Percentiles rank a stretch among this genome's conserved stretches.
These are phyloP conservation scores for Cynaeus angustus DNA, from an alignment of 2,888 invertebrate species.

Conservation along the genomic window DNA sequence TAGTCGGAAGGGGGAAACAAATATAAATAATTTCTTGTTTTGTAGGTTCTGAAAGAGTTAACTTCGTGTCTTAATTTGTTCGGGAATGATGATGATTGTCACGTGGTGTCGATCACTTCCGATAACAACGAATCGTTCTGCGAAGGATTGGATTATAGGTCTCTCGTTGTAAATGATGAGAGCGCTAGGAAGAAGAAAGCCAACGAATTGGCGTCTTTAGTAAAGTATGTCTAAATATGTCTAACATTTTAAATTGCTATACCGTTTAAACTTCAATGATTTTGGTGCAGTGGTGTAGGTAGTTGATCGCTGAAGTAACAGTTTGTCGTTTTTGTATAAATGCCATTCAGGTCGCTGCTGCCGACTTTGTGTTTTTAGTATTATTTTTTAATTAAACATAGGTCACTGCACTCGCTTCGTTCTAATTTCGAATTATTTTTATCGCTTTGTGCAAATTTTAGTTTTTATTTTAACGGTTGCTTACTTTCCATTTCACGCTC, in stretches of 20 bases:
- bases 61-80: slow-evolving; percentile 79
- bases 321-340: too few relatives aligned
- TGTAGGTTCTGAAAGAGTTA: slow-evolving; percentile 83
- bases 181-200: slow-evolving; percentile 79
- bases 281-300: slow-evolving; percentile 1
- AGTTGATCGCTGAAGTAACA: too few relatives aligned
- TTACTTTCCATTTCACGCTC: too few relatives aligned
- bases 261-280: slow-evolving; percentile 7
- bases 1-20: too few relatives aligned
- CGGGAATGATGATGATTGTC: slow-evolving; percentile 77
- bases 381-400: too few relatives aligned
- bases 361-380: too few relatives aligned
- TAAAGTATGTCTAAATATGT: slow-evolving; percentile 78
- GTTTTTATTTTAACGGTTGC: too few relatives aligned
- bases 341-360: too few relatives aligned
- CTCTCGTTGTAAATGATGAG: slow-evolving; percentile 76
- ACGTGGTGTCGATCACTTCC: slow-evolving; percentile 83
- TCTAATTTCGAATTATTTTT: too few relatives aligned
- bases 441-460: too few relatives aligned
- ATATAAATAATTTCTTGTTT: slow-evolving; percentile 61
- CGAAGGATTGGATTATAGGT: slow-evolving; percentile 86
- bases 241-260: too few relatives aligned
- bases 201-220: slow-evolving; percentile 79
- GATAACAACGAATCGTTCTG: slow-evolving; percentile 83
- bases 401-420: too few relatives aligned